Conservation (phyloP, 2,888 invertebrate species). For the Catocala sponsa region DNA sequence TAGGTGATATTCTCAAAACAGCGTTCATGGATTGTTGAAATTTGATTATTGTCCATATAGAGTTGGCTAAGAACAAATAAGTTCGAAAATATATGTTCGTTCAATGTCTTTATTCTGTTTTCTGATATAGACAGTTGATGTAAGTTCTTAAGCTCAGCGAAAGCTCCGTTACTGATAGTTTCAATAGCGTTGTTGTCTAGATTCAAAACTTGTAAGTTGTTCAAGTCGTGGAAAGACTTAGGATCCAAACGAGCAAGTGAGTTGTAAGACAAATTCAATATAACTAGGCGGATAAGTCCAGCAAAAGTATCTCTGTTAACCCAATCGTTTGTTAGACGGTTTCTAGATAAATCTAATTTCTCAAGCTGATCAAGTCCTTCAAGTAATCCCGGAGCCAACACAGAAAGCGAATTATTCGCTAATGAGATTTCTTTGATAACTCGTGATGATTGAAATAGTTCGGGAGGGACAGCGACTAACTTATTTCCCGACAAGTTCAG, state of each 20-base stretch:
- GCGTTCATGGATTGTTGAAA: slow-evolving; percentile 90
- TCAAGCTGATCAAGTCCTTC: slow-evolving; percentile 92
- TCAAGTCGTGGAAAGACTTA: slow-evolving; percentile 92
- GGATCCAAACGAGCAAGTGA: slow-evolving; percentile 91
- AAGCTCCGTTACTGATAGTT: slow-evolving; percentile 91
- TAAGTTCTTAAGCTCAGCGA: slow-evolving; percentile 92
- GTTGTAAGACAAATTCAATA: slow-evolving; percentile 92
- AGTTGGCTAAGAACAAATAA: slow-evolving; percentile 92
- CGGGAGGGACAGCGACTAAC: slow-evolving; percentile 93
- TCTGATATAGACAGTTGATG: slow-evolving; percentile 92
- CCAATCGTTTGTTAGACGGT: slow-evolving; percentile 92
- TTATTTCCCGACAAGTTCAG: slow-evolving; percentile 94
- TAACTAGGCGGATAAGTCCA: slow-evolving; percentile 91
- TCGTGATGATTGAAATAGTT: slow-evolving; percentile 92
- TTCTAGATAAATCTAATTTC: slow-evolving; percentile 91
- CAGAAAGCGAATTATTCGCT: slow-evolving; percentile 93
- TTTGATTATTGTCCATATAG: slow-evolving; percentile 91
- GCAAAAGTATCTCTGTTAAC: slow-evolving; percentile 93
- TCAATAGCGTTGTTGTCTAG: slow-evolving; percentile 92
- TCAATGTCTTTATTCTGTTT: slow-evolving; percentile 90
- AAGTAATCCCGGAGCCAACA: slow-evolving; percentile 92
- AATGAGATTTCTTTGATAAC: slow-evolving; percentile 92
- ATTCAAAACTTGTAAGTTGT: slow-evolving; percentile 92
- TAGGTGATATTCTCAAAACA: slow-evolving; percentile 93
- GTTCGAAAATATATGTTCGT: slow-evolving; percentile 91